phyloP scores from a whole-genome alignment of 1,140 invertebrate genomes.

The Trichonephila clavipes region DNA sequence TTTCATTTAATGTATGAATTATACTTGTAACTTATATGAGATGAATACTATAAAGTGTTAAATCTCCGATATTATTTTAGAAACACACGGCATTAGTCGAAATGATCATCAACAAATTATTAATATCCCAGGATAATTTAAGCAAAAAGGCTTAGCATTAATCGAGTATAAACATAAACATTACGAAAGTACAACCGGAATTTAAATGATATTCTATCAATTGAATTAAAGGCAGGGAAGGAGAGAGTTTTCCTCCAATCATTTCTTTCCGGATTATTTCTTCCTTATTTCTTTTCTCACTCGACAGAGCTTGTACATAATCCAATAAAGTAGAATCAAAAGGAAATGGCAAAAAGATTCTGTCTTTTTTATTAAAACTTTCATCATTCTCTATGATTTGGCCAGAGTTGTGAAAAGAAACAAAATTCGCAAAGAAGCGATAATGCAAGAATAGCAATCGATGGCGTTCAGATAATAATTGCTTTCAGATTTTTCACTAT shows the following conservation, averaged over 20 bases:
- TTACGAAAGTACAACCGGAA: neutral
- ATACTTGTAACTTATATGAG: too few relatives aligned
- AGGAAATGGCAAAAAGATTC: neutral
- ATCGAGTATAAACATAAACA: neutral
- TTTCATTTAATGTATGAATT: too few relatives aligned
- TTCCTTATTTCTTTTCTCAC: neutral
- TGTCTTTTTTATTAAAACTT: constrained; percentile 53
- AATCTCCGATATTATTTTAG: too few relatives aligned
- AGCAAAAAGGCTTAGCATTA: neutral
- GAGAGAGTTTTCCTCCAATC: neutral
- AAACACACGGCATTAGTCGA: too few relatives aligned
- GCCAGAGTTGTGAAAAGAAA: constrained; percentile 1
- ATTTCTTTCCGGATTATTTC: neutral
- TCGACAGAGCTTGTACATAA: constrained; percentile 9
- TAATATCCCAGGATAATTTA: too few relatives aligned
- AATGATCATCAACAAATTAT: too few relatives aligned
- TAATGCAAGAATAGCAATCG: constrained; percentile 56
- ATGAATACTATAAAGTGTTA: too few relatives aligned
- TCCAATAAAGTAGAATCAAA: constrained; percentile 17
- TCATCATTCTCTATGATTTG: neutral
- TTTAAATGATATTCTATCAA: constrained; percentile 19
- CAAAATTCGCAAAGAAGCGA: neutral
- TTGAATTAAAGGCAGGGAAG: neutral
- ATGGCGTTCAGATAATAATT: constrained; percentile 64
- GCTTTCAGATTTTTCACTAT: constrained; percentile 62